phyloP scores from a whole-genome alignment of 2,888 invertebrate species.

The Mesochorus sp. region DNA sequence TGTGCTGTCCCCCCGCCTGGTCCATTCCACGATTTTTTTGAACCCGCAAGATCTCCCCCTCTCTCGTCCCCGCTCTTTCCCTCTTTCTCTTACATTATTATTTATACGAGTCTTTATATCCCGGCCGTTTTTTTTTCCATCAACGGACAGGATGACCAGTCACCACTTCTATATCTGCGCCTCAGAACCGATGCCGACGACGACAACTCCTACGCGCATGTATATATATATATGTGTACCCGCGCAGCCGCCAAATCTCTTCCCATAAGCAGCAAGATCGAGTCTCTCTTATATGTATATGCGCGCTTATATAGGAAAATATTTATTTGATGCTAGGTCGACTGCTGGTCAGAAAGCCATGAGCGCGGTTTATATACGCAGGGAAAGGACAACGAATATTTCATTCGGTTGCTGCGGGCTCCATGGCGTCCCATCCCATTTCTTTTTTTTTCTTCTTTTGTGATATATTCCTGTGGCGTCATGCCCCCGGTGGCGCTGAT shows the following conservation, averaged over 20 bases:
- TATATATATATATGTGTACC: no score
- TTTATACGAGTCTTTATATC: constrained; percentile 65
- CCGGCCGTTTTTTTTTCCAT: constrained; percentile 44
- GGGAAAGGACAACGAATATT: constrained; percentile 39
- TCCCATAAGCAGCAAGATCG: background rate
- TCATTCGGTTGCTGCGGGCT: constrained; percentile 17
- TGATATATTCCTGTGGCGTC: constrained; percentile 36
- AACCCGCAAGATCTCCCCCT: constrained; percentile 7
- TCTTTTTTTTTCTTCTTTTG: no score
- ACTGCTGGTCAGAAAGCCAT: constrained; percentile 24
- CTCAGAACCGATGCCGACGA: constrained; percentile 39
- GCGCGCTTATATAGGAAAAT: constrained; percentile 16
- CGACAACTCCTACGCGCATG: constrained; percentile 53
- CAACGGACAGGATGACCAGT: constrained; percentile 59
- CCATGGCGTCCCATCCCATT: constrained; percentile 31
- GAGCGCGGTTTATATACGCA: constrained; percentile 11
- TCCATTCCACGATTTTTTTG: constrained; percentile 2
- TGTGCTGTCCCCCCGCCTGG: constrained; percentile 27
- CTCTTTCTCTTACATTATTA: constrained; percentile 62
- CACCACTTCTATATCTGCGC: constrained; percentile 55
- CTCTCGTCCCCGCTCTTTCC: constrained; percentile 50
- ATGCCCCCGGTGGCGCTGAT: constrained; percentile 36
- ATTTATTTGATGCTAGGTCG: constrained; percentile 42
- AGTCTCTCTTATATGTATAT: background rate
- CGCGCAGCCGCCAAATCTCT: constrained; percentile 45